A percentile compares a stretch with the other conserved stretches of the same genome.
Conservation (phyloP, 2,113 vertebrate species). For the Thamnophis sirtalis region DNA sequence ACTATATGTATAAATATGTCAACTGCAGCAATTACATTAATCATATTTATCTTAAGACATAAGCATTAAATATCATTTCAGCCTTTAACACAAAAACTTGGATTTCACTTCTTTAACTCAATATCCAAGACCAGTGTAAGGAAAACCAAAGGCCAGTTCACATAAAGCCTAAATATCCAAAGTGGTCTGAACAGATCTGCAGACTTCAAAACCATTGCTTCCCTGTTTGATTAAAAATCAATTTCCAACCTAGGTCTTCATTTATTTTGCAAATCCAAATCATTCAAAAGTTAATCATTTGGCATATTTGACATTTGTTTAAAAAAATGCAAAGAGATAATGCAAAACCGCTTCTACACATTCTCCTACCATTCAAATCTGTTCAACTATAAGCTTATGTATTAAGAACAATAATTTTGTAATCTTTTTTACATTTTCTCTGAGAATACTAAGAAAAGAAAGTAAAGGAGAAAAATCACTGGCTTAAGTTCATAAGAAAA, state of each 20-base stretch:
- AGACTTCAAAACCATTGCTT: background rate
- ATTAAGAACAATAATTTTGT: background rate
- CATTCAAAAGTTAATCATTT: background rate
- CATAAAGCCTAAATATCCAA: background rate
- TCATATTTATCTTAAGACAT: background rate
- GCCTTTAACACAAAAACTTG: background rate
- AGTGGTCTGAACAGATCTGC: background rate
- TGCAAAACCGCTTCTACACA: background rate
- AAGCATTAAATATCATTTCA: background rate
- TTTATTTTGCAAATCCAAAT: background rate
- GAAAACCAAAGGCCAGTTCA: background rate
- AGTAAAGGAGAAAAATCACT: too few species aligned
- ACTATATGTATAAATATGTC: background rate
- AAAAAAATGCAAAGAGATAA: background rate
- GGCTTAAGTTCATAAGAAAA: background rate
- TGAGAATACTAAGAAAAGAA: background rate
- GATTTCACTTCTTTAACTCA: background rate
- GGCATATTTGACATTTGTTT: background rate
- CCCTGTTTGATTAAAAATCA: background rate
- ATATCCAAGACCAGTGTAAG: background rate
- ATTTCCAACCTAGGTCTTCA: background rate
- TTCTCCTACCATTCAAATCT: background rate
- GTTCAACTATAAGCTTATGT: background rate
- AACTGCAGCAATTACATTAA: background rate
- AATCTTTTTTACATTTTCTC: background rate